Base-by-base conservation (phyloP, 2,888 invertebrate species). In the Tenthredo amoena region DNA sequence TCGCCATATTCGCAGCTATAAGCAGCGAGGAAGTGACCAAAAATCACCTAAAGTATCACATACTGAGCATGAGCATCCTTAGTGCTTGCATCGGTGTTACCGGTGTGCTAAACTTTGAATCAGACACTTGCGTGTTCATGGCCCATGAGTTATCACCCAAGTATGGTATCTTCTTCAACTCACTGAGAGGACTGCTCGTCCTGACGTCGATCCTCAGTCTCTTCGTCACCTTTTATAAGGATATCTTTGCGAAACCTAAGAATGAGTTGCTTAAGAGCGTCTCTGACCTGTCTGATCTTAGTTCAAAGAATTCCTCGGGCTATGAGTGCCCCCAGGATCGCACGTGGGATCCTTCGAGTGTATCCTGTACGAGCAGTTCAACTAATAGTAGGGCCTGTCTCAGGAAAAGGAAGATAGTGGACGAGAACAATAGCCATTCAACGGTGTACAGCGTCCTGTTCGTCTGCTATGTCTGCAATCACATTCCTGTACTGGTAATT, bases 401-500 rank as follows among this genome's bases (percentile, higher is more conserved):
- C 86, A 91, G 92, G 85, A 94, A 94, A 87, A 91, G 92, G 85
- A 90, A 91, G 86, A 89, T 92, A 10, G 91, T 92, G 55, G 93
- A 92, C 86, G 94, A 94, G 87, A 93, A 90, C 91, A 93, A 94
- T 90, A 92, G 95, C 91, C 88, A 94, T 93, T 89, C 94, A 87
- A 94, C 95, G 88, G 89, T 94, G 31, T 91, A 93, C 87, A 93
- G 94, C 86, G 94, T 95, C 74, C 91, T 95, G 86, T 94, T 95
- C 85, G 94, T 95, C 34, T 95, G 95, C 90, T 95, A 95, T 90
- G 90, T 95, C 84, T 94, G 95, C 90, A 95, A 95, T 90, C 95
- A 95, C 90, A 90, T 95, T 72, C 96, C 96, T 1, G 92, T 95
- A 21, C 92, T 96, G 93, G 96, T 96, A 91, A 95, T 95, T 94